Evolutionary conservation across 2,113 vertebrate species (phyloP).

Genomic region (Panthera tigris): DNA sequence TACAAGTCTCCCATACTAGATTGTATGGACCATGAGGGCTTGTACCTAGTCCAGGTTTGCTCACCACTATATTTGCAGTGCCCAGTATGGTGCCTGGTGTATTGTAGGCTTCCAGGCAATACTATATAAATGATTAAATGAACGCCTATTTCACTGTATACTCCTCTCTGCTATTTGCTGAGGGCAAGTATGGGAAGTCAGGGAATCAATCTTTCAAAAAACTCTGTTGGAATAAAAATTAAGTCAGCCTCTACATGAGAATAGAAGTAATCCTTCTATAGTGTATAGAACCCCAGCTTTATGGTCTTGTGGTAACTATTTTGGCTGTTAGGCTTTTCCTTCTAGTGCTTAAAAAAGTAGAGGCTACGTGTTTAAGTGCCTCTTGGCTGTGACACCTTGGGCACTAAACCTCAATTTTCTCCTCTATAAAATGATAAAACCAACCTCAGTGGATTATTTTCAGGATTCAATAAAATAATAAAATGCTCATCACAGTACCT

Average conservation of each 20-base stretch:
- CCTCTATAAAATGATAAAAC: neutral
- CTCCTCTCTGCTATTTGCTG: neutral
- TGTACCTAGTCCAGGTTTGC: neutral
- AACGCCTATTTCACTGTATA: neutral
- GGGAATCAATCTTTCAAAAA: conserved; percentile 47
- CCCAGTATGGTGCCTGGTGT: neutral
- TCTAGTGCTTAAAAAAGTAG: conserved; percentile 22
- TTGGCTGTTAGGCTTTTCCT: neutral
- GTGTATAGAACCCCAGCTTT: neutral
- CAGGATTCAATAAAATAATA: conserved; percentile 3
- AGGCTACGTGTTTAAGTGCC: neutral
- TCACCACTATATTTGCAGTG: neutral
- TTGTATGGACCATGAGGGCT: neutral
- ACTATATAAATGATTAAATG: conserved; percentile 9
- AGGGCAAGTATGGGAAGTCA: neutral
- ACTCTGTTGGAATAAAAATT: neutral
- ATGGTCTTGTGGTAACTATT: neutral
- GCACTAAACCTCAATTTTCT: neutral
- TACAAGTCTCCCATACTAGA: neutral
- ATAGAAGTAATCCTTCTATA: neutral
- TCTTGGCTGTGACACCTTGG: neutral
- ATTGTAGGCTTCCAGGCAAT: neutral
- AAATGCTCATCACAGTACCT: neutral
- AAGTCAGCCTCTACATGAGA: neutral
- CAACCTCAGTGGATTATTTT: neutral